phyloP scores from a whole-genome alignment of 37 sponge, comb jelly and placozoan species.

The Chondrosia reniformis region DNA sequence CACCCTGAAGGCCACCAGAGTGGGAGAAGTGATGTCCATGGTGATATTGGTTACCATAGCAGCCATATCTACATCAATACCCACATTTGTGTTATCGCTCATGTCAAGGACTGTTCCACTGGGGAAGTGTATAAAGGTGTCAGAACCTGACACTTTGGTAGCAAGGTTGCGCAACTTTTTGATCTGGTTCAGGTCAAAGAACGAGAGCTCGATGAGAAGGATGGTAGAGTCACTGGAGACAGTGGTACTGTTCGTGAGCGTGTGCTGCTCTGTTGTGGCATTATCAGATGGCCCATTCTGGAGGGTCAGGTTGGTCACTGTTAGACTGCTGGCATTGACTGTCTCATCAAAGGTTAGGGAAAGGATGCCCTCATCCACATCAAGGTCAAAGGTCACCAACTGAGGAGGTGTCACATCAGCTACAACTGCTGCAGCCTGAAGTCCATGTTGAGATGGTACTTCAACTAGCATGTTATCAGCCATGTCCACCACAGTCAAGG shows the following conservation, averaged over 20 bases:
- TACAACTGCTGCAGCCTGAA: constrained; percentile 18
- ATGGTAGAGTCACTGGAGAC: constrained; percentile 56
- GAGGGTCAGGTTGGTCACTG: constrained; percentile 55
- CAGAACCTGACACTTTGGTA: constrained; percentile 14
- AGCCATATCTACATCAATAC: constrained; percentile 22
- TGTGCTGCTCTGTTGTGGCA: constrained; percentile 19
- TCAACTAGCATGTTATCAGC: constrained; percentile 29
- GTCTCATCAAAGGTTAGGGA: constrained; percentile 78
- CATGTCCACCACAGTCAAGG: constrained; percentile 49
- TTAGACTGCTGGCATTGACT: constrained; percentile 51
- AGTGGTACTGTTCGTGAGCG: constrained; percentile 64
- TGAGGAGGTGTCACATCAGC: constrained; percentile 67
- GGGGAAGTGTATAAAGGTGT: constrained; percentile 65
- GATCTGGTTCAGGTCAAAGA: constrained; percentile 78
- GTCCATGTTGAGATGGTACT: constrained; percentile 25
- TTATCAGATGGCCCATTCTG: constrained; percentile 30
- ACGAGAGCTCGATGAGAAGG: constrained; percentile 45
- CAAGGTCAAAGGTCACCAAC: constrained; percentile 53
- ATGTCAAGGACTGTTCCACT: constrained; percentile 57
- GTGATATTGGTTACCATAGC: constrained; percentile 38
- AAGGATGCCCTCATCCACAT: constrained; percentile 53
- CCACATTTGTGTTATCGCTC: constrained; percentile 49
- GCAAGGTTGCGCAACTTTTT: constrained; percentile 74
- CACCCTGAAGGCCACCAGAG: constrained; percentile 67
- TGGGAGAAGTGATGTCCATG: constrained; percentile 66